Evolutionary conservation across 2,113 vertebrate species (phyloP).

Genomic region (Sinocyclocheilus grahami): DNA sequence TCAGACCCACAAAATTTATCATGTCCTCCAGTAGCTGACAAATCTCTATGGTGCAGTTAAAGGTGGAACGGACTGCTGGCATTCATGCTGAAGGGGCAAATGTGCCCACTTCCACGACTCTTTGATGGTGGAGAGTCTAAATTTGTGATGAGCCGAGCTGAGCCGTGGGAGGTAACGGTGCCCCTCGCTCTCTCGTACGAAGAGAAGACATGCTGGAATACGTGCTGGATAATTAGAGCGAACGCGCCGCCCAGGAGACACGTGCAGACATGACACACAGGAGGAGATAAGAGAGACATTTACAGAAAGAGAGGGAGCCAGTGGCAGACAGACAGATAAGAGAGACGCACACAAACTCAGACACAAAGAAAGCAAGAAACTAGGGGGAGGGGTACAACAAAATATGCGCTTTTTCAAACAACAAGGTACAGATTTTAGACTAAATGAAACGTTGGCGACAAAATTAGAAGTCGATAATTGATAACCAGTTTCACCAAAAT

Average conservation of each 20-base stretch:
- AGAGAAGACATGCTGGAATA: neutral
- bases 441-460: neutral
- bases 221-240: conserved; percentile 46
- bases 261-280: conserved; percentile 37
- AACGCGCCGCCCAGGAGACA: conserved; percentile 34
- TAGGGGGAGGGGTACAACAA: neutral
- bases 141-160: conserved; percentile 9
- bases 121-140: conserved; percentile 23
- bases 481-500: neutral
- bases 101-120: neutral
- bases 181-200: neutral
- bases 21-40: neutral
- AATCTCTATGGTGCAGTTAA: neutral
- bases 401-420: neutral
- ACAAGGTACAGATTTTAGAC: neutral
- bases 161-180: neutral
- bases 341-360: conserved; percentile 31
- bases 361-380: neutral
- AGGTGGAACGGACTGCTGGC: neutral
- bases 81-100: neutral
- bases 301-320: conserved; percentile 31
- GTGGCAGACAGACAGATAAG: conserved; percentile 27
- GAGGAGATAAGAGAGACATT: conserved; percentile 22
- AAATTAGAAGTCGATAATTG: neutral
- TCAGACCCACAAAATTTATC: conserved; percentile 17